Evolutionary conservation across 2,888 invertebrate genomes (phyloP).

Genomic region (Slavum lentiscoides): DNA sequence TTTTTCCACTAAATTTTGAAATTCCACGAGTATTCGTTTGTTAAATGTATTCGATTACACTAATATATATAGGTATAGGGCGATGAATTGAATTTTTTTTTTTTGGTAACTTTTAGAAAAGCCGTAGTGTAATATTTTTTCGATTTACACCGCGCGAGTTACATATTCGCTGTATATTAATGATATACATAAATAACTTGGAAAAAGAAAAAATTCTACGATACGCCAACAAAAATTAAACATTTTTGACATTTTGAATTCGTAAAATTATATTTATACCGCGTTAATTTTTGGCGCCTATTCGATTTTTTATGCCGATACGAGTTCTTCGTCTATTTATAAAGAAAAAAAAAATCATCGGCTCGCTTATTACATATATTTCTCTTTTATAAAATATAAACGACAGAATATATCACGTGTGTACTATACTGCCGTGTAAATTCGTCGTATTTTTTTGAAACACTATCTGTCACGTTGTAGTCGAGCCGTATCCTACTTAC

Average conservation of each 20-base stretch:
- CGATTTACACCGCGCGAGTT: background rate
- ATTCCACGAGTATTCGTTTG: no score
- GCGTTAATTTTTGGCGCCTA: conserved; percentile 33
- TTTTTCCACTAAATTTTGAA: no score
- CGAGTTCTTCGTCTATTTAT: conserved; percentile 28
- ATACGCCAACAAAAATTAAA: background rate
- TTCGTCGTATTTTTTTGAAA: no score
- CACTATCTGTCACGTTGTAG: no score
- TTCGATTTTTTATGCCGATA: conserved; percentile 33
- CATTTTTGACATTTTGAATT: conserved; percentile 30
- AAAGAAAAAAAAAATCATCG: background rate
- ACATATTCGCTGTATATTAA: background rate
- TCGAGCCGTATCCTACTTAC: no score
- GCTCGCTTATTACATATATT: background rate
- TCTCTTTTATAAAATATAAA: no score
- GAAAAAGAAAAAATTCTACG: background rate
- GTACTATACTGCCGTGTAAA: no score
- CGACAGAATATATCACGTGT: no score
- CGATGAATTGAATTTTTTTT: no score
- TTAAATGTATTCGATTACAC: no score
- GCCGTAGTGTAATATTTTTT: no score
- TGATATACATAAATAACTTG: background rate
- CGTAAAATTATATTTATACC: background rate
- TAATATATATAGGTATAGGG: no score
- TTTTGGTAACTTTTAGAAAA: background rate